Percentiles rank a stretch among this genome's conserved stretches.
Conservation (phyloP, 2,888 invertebrate genomes). For the Meteorus colon region DNA sequence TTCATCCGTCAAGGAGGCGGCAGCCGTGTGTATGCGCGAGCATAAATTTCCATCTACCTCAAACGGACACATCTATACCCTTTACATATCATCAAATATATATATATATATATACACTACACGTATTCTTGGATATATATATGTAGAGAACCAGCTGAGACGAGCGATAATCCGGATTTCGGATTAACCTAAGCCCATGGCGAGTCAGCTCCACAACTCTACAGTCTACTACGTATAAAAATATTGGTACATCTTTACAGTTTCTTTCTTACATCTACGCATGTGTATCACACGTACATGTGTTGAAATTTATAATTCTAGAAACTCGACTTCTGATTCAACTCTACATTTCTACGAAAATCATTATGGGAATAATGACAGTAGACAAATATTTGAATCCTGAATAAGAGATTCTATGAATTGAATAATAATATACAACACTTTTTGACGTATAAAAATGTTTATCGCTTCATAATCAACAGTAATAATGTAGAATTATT, state of each 20-base stretch:
- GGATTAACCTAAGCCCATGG: constrained; percentile 68
- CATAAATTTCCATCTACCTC: constrained; percentile 38
- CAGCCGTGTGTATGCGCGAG: neutral
- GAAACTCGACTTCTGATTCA: no score
- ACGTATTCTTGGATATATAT: constrained; percentile 1
- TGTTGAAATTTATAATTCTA: no score
- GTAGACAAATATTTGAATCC: no score
- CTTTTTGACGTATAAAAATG: no score
- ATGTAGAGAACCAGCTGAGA: constrained; percentile 61
- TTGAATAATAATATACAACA: no score
- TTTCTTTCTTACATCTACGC: constrained; percentile 14
- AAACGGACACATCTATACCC: neutral
- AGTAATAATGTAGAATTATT: no score
- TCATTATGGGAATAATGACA: no score
- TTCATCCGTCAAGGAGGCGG: constrained; percentile 40
- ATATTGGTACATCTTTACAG: neutral
- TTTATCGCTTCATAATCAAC: no score
- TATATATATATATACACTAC: neutral
- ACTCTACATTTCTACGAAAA: no score
- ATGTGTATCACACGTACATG: neutral
- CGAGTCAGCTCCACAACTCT: constrained; percentile 33
- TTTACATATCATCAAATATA: neutral
- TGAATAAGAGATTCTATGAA: no score
- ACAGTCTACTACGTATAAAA: neutral
- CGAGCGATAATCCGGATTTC: constrained; percentile 70